Evolutionary conservation across 2,888 invertebrate genomes (phyloP).

Genomic region (Melanchra persicariae): DNA sequence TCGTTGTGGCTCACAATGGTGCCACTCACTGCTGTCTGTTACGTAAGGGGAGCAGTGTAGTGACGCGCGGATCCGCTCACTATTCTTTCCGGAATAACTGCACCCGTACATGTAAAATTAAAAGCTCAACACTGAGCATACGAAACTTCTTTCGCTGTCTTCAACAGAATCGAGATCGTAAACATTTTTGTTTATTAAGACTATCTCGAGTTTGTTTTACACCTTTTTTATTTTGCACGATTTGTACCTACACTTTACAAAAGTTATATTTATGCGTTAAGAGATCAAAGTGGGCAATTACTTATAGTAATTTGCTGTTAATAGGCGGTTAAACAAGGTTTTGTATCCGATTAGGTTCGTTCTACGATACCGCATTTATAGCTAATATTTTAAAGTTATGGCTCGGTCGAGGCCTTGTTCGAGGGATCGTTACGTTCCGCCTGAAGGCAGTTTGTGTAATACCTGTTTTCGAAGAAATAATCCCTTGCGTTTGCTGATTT

Average conservation of each 20-base stretch:
- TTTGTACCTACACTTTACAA: not conserved
- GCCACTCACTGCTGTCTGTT: slow-evolving; percentile 46
- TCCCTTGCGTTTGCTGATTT: slow-evolving; percentile 72
- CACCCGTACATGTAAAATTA: slow-evolving; percentile 38
- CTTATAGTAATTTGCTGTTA: slow-evolving; percentile 47
- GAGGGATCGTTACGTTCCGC: slow-evolving; percentile 68
- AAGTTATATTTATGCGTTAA: not conserved
- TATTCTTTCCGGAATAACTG: slow-evolving; percentile 37
- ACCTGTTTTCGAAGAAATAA: slow-evolving; percentile 67
- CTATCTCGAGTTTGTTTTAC: slow-evolving; percentile 18
- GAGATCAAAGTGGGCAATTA: slow-evolving; percentile 14
- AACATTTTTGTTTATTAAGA: slow-evolving; percentile 38
- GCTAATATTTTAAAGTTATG: slow-evolving; percentile 72
- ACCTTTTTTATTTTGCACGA: slow-evolving; percentile 23
- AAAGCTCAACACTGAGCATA: slow-evolving; percentile 21
- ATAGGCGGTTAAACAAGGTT: slow-evolving; percentile 33
- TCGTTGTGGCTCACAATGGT: slow-evolving; percentile 54
- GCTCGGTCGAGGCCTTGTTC: slow-evolving; percentile 60
- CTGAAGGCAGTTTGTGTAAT: slow-evolving; percentile 70
- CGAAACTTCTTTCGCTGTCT: slow-evolving; percentile 24
- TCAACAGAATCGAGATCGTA: slow-evolving; percentile 32
- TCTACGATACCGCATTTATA: slow-evolving; percentile 65
- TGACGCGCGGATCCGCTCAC: slow-evolving; percentile 34
- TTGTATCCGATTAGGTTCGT: slow-evolving; percentile 44
- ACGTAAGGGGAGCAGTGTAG: slow-evolving; percentile 39